phyloP scores from a whole-genome alignment of 2,888 invertebrate genomes.

The Hyalella azteca region DNA sequence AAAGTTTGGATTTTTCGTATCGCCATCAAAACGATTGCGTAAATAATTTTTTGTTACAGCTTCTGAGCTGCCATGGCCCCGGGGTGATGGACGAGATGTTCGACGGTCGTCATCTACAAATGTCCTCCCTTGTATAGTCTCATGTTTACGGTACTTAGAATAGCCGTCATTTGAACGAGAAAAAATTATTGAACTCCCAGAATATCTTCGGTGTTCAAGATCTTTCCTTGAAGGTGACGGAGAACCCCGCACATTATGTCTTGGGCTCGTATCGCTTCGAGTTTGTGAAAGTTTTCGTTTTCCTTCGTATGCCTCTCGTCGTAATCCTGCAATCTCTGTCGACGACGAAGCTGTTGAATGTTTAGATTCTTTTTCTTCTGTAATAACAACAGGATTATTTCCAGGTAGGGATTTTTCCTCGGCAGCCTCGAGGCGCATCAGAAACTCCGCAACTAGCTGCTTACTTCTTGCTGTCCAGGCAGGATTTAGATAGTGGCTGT shows the following conservation, averaged over 20 bases:
- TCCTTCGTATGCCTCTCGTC: background rate
- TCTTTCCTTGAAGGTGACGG: background rate
- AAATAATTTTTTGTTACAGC: background rate
- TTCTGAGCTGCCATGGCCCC: background rate
- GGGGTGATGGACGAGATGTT: background rate
- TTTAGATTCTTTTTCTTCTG: background rate
- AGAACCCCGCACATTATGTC: background rate
- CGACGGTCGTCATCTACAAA: background rate
- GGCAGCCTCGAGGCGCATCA: background rate
- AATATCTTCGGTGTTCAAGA: background rate
- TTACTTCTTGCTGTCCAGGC: background rate
- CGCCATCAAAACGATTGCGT: background rate
- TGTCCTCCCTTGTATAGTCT: background rate
- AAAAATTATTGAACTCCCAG: background rate
- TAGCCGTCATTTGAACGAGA: background rate
- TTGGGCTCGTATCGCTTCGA: background rate
- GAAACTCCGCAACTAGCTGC: conserved; percentile 1
- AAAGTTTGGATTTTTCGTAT: background rate
- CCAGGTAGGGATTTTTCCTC: background rate
- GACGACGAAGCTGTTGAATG: background rate
- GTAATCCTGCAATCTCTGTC: background rate
- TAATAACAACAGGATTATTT: background rate
- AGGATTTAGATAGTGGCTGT: background rate
- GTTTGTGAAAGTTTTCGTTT: background rate
- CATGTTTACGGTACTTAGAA: background rate